These are phyloP conservation scores for Numida meleagris DNA, from an alignment of 2,113 vertebrate species.

Conservation along the genomic window DNA sequence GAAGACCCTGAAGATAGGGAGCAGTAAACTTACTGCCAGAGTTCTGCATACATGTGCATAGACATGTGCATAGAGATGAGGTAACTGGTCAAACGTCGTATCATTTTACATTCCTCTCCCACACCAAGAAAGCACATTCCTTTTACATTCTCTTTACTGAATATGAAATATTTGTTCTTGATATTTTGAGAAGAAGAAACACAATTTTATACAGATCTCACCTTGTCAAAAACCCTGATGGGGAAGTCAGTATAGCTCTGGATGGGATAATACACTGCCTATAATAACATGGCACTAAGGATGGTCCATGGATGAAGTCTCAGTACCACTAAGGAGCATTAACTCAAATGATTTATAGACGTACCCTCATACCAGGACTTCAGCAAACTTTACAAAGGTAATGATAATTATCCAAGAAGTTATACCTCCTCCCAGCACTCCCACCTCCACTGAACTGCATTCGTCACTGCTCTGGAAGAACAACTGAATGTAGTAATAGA, in stretches of 20 bases:
- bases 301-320: background rate
- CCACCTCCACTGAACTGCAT: background rate
- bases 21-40: background rate
- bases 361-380: background rate
- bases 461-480: background rate
- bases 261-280: background rate
- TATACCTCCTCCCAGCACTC: background rate
- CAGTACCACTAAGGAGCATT: background rate
- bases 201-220: background rate
- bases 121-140: constrained; percentile 14
- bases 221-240: background rate
- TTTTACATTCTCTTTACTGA: background rate
- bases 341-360: background rate
- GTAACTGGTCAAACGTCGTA: background rate
- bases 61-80: background rate
- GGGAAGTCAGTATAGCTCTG: background rate
- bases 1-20: background rate
- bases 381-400: background rate
- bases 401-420: background rate
- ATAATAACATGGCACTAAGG: background rate
- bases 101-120: background rate
- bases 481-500: background rate
- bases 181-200: background rate
- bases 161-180: background rate
- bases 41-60: background rate